Evolutionary conservation across 2,113 vertebrate species (phyloP).

Genomic region (Vulpes vulpes): DNA sequence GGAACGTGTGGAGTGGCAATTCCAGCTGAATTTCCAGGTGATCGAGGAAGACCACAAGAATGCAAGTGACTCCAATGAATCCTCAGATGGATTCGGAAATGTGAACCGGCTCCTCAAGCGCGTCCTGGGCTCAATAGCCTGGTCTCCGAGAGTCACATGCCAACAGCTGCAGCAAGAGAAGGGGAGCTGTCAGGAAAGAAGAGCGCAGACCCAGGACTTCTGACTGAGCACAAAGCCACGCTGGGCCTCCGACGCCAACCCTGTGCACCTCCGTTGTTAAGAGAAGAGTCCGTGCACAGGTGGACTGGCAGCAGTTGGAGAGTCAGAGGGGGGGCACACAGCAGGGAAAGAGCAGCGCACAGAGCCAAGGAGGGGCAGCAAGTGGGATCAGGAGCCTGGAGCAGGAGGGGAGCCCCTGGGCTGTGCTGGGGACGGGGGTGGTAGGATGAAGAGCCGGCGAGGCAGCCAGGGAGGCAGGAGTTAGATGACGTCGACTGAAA

Average conservation of each 20-base stretch:
- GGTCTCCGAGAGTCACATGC: rapidly evolving
- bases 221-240: rapidly evolving
- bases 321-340: rapidly evolving
- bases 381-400: rapidly evolving
- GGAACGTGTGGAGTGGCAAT: too few species aligned
- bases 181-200: rapidly evolving
- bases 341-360: background rate
- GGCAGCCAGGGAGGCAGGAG: rapidly evolving
- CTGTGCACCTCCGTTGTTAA: rapidly evolving
- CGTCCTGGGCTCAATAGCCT: too few species aligned
- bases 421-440: rapidly evolving
- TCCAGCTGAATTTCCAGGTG: background rate
- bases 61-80: background rate
- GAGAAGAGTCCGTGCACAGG: rapidly evolving
- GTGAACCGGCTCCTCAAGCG: background rate
- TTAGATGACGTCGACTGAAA: background rate
- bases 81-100: background rate
- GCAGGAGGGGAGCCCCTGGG: background rate
- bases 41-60: background rate
- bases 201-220: rapidly evolving
- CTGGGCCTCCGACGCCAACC: rapidly evolving
- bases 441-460: background rate
- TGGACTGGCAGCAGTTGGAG: too few species aligned
- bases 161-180: background rate
- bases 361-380: too few species aligned